These are phyloP conservation scores for Tenthredo scrophulariae DNA, from an alignment of 2,888 invertebrate genomes.

Conservation along the genomic window DNA sequence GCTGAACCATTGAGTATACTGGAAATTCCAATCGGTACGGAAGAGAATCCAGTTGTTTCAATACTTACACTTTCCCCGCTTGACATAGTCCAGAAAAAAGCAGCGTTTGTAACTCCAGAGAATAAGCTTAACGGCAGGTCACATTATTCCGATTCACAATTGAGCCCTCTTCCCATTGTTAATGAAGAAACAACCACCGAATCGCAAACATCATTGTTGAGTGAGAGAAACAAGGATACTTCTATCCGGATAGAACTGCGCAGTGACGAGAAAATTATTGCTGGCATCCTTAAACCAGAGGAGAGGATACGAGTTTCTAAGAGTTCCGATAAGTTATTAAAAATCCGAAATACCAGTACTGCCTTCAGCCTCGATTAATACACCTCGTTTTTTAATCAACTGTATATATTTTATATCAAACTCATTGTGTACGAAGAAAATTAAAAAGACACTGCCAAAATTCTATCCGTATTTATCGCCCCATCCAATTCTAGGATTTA, in stretches of 20 bases:
- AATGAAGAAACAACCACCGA: constrained; percentile 63
- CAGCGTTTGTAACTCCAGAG: constrained; percentile 63
- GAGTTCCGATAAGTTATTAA: constrained; percentile 72
- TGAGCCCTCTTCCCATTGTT: constrained; percentile 65
- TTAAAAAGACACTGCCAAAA: constrained; percentile 62
- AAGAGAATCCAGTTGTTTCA: constrained; percentile 61
- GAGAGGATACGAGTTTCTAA: constrained; percentile 70
- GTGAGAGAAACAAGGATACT: constrained; percentile 33
- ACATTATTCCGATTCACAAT: constrained; percentile 64
- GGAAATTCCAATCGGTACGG: constrained; percentile 64
- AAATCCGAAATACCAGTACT: constrained; percentile 74
- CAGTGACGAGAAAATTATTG: constrained; percentile 76
- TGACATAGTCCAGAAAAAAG: constrained; percentile 60
- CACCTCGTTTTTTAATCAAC: constrained; percentile 64
- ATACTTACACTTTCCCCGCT: constrained; percentile 58
- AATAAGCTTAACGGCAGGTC: constrained; percentile 73
- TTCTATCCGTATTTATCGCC: neutral
- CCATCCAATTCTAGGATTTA: neutral
- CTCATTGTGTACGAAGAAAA: constrained; percentile 63
- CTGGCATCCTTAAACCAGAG: constrained; percentile 75
- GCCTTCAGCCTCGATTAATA: constrained; percentile 77
- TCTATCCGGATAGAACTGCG: constrained; percentile 62
- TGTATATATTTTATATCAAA: constrained; percentile 77
- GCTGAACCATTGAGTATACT: constrained; percentile 74
- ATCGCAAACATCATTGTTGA: constrained; percentile 25